Percentiles rank a stretch among this genome's conserved stretches.
Evolutionary conservation across 64 coral and sea anemone genomes (phyloP).

Genomic region (Stichodactyla helianthus): DNA sequence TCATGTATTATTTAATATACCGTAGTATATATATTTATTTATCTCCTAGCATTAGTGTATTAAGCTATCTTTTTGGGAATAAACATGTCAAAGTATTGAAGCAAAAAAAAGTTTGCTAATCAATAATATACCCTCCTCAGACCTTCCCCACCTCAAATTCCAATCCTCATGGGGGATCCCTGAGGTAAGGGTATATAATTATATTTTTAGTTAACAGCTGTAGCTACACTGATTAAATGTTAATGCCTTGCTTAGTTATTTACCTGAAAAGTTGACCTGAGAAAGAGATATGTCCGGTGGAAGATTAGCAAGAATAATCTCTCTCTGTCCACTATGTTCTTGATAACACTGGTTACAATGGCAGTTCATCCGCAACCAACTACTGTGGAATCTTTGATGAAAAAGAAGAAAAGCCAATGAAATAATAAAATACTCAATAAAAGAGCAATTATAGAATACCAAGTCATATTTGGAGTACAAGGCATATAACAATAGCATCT

Average conservation of each 20-base stretch:
- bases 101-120: too few relatives aligned
- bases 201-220: too few relatives aligned
- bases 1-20: background rate
- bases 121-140: background rate
- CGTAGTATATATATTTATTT: background rate
- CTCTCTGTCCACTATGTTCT: constrained; percentile 34
- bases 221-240: background rate
- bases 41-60: too few relatives aligned
- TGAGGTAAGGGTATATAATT: too few relatives aligned
- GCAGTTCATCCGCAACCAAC: constrained; percentile 47
- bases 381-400: constrained; percentile 36
- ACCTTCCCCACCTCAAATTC: background rate
- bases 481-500: too few relatives aligned
- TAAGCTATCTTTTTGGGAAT: too few relatives aligned
- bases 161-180: too few relatives aligned
- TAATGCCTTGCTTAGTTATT: background rate
- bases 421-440: background rate
- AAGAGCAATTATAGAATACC: background rate
- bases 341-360: constrained; percentile 41
- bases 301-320: constrained; percentile 3
- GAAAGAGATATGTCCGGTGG: constrained; percentile 25
- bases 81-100: too few relatives aligned
- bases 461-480: too few relatives aligned
- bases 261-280: constrained; percentile 29
- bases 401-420: background rate